Conservation (phyloP, 2,797 vertebrate genomes). For the Nyctibius grandis region DNA sequence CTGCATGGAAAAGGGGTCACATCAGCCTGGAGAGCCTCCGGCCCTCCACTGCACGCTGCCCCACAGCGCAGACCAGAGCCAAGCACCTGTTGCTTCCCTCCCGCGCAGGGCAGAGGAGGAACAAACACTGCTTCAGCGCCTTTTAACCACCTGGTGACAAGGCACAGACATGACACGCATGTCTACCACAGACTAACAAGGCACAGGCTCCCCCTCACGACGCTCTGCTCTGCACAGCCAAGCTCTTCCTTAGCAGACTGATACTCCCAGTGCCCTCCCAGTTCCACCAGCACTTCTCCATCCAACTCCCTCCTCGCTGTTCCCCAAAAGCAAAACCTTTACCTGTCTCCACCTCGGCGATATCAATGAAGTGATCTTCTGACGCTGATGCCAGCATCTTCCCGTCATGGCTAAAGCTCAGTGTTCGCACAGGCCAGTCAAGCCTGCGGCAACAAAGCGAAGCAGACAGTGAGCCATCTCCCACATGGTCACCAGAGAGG, state of each 20-base stretch:
- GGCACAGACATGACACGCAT: not conserved
- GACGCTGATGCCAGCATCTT: slow-evolving; percentile 97
- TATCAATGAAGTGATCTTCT: slow-evolving; percentile 98
- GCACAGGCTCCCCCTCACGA: slow-evolving; percentile 15
- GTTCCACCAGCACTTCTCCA: not conserved
- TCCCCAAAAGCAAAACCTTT: not conserved
- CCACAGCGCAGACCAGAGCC: not conserved
- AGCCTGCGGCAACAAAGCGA: slow-evolving; percentile 71
- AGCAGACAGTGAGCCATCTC: not conserved
- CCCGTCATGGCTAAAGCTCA: slow-evolving; percentile 97
- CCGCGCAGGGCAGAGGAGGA: not conserved
- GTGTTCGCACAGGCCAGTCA: slow-evolving; percentile 95
- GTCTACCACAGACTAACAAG: not conserved
- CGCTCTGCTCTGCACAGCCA: not conserved
- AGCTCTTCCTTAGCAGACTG: not conserved
- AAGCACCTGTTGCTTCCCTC: not conserved
- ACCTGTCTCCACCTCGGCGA: slow-evolving; percentile 97
- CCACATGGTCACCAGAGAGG: rapidly evolving
- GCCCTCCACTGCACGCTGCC: not conserved
- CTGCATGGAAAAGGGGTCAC: slow-evolving; percentile 63
- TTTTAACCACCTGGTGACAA: not conserved
- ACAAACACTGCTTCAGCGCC: not conserved
- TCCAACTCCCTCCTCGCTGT: not conserved
- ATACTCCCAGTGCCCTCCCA: not conserved
- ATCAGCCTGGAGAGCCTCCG: not conserved